These are phyloP conservation scores for Apostichopus parvimensis DNA, from an alignment of 35 echinoderm and acorn worm species.

Conservation along the genomic window DNA sequence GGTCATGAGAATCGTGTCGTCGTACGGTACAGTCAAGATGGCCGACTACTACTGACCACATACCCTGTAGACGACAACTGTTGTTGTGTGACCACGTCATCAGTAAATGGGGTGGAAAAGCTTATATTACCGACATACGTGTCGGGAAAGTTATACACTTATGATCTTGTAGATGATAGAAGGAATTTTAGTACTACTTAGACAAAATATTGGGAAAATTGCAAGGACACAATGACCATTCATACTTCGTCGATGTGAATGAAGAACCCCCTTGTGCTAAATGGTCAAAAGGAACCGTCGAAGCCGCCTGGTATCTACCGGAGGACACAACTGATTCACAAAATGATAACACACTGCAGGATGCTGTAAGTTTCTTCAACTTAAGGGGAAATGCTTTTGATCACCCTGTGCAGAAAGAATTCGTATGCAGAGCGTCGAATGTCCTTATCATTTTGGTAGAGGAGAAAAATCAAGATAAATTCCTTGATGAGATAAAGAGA, in stretches of 20 bases:
- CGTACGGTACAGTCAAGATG: too few species aligned
- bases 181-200: too few species aligned
- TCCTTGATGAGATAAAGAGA: not conserved
- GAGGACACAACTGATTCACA: not conserved
- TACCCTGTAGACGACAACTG: too few species aligned
- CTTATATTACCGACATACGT: too few species aligned
- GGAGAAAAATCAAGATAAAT: not conserved
- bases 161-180: too few species aligned
- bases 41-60: too few species aligned
- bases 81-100: too few species aligned
- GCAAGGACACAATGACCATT: constrained; percentile 9
- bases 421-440: not conserved
- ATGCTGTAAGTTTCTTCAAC: not conserved
- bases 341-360: not conserved
- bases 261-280: not conserved
- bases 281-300: constrained; percentile 4
- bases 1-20: too few species aligned
- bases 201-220: not conserved
- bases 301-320: constrained; percentile 16
- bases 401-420: not conserved
- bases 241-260: not conserved
- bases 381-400: not conserved
- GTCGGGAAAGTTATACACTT: too few species aligned
- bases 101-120: too few species aligned
- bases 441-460: not conserved